Base-by-base conservation (phyloP, 2,888 invertebrate genomes). In the Eumerus sabulonum region DNA sequence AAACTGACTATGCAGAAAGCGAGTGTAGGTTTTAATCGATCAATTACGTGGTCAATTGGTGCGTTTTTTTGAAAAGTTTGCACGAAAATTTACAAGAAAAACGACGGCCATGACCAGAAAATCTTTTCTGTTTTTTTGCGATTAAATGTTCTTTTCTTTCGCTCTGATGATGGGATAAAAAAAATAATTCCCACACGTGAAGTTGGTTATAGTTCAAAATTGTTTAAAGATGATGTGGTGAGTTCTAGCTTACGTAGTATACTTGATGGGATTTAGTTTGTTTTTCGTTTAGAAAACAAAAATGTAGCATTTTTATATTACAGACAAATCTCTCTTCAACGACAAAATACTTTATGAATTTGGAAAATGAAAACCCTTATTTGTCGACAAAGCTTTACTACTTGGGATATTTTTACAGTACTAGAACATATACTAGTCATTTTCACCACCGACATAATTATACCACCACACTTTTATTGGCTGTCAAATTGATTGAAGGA, bases 101-200 rank as follows among this genome's bases (percentile, higher is more conserved):
- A 74, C 59, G 72, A 74, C 79, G 79, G 73, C 74, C 68, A 79
- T 79, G 70, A 68, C 74, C 74, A 79, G 68, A 79, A 79, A 79
- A 79, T 79, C 70, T 73, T 66, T 57, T 27, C 27, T 68, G 63
- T 57, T 77, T 57, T 77, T 63, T 60, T 79, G 79, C 79, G 74
- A 79, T 70, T 70, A 40, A 79, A 67, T n/a, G 60, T 60, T 74
- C 74, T 70, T 27, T 27, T 74, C 40, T 73, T 79, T 56, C 59
- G 27, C 27, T 53, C 42, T 27, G 53, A 62, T 74, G 63, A 73
- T 72, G 67, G 73, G 67, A 63, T 63, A 64, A 73, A 76, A 64
- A 73, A 76, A 70, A 68, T 54, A 63, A 44, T 40, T 59, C 68
- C 60, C 18, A 2, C 7, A 27, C 11, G 35, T 60, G 79, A 79